Evolutionary conservation across 2,113 vertebrate species (phyloP), one percentile per base, ranked within the genome.

Genomic region (Grammomys dolichurus): DNA sequence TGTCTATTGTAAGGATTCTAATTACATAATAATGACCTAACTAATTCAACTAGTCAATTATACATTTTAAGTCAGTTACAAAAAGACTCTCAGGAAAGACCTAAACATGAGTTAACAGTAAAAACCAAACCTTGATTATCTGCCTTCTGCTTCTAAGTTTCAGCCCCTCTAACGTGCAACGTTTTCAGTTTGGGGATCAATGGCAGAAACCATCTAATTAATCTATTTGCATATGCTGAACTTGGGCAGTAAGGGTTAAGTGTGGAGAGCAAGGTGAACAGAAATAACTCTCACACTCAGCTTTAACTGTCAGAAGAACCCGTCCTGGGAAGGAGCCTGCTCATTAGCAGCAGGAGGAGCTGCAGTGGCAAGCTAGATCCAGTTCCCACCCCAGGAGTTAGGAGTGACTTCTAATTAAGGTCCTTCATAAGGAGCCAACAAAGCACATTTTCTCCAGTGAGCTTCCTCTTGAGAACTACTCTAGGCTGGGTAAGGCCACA

Each of bases 21-120:
- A 96, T 88, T 65, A 84, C 78, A 87, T 88, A 96, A 98, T 97
- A 91, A 97, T 95, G 56, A 95, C 94, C 86, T 94, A 96, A 95
- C 95, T 96, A 94, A 97, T 95, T 96, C 88, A 97, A 97, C 88
- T 92, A 97, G 85, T 97, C 94, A 96, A 96, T 97, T 95, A 96
- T 60, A 97, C 20, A 90, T 91, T 97, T 98, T 95, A 97, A 97
- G n/a, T 75, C 94, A 92, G 97, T 89, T 96, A 97, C 92, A 95
- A 31, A 93, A 95, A 31, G 28, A 89, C 78, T 94, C 95, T 2
- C 80, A 89, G 96, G 77, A 95, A 87, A 95, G 63, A 94, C 70
- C 22, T 58, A 95, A 96, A 98, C 16, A 17, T 51, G 54, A 63
- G 33, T 40, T 87, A 97, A 51, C n/a, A 96, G 14, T 65, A 95